These are phyloP conservation scores for Centropus unirufus DNA, from an alignment of 2,113 vertebrate species.

Conservation along the genomic window DNA sequence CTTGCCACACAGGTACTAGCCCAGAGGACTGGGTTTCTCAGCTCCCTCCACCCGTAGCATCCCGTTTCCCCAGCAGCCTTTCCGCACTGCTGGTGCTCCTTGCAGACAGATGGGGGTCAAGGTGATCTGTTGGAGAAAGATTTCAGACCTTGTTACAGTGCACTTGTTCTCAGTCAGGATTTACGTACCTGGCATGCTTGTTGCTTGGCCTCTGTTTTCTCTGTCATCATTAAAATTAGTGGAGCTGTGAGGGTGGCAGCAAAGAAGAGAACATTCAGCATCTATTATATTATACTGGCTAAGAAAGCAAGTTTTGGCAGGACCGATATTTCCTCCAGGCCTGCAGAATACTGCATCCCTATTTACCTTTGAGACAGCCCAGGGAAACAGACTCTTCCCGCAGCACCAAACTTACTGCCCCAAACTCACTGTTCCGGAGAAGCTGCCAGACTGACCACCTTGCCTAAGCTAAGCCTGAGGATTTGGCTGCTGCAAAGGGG, in stretches of 20 bases:
- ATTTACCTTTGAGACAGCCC: background rate
- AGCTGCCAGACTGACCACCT: background rate
- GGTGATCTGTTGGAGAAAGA: background rate
- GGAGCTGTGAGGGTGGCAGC: background rate
- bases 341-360: background rate
- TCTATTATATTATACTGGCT: background rate
- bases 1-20: background rate
- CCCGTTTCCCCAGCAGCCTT: background rate
- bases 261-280: background rate
- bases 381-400: background rate
- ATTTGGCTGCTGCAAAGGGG: fast-evolving
- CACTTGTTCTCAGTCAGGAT: background rate
- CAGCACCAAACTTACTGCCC: background rate
- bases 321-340: background rate
- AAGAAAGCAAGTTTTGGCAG: background rate
- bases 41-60: background rate
- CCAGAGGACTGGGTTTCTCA: background rate
- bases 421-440: background rate
- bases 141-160: background rate
- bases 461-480: background rate
- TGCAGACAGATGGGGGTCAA: background rate
- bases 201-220: background rate
- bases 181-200: background rate
- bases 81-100: background rate
- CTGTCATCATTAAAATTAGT: background rate